Conservation (phyloP, 2,113 vertebrate genomes). For the Protobothrops mucrosquamatus region DNA sequence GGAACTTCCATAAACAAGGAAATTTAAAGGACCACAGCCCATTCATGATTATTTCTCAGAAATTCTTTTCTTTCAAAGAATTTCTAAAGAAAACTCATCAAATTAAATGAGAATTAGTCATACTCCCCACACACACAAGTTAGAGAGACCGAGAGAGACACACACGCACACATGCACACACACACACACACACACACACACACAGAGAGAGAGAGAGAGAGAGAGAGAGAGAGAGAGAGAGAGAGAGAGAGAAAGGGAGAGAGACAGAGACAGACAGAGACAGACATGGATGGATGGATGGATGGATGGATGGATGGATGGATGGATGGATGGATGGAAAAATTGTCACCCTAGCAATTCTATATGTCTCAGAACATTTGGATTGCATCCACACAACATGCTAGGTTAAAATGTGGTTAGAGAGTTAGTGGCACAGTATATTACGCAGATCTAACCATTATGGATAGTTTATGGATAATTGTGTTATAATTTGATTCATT, state of each 20-base stretch:
- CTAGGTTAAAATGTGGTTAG: background rate
- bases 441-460: background rate
- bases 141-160: too few species aligned
- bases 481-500: background rate
- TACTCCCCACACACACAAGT: too few species aligned
- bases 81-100: background rate
- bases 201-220: too few species aligned
- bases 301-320: too few species aligned
- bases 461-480: background rate
- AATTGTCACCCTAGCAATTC: background rate
- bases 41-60: background rate
- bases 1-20: background rate
- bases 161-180: too few species aligned
- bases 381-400: background rate
- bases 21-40: background rate
- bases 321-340: background rate
- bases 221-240: too few species aligned
- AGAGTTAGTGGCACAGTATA: background rate
- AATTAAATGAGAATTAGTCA: background rate
- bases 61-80: background rate
- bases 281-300: too few species aligned
- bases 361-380: background rate
- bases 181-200: too few species aligned
- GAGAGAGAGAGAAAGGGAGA: rapidly evolving
- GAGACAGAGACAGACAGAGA: too few species aligned